Evolutionary conservation across 2,113 vertebrate genomes (phyloP).

Genomic region (Ictalurus furcatus): DNA sequence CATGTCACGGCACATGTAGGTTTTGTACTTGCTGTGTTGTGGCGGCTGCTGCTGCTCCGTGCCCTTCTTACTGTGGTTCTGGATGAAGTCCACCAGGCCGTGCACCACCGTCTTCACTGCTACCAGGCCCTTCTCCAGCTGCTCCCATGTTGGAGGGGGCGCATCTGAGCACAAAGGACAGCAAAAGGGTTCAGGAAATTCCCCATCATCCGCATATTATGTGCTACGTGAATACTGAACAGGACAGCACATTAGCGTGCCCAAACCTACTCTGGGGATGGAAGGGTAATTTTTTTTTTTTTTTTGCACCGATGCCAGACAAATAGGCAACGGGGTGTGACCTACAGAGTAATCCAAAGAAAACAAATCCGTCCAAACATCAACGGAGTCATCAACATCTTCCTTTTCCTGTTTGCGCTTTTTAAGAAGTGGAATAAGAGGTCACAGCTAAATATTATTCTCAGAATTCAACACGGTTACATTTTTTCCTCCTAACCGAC

Average conservation of each 20-base stretch:
- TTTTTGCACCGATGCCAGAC: not conserved
- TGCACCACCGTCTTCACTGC: conserved; percentile 97
- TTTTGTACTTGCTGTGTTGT: conserved; percentile 99
- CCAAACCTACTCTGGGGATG: not conserved
- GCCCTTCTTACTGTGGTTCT: conserved; percentile 99
- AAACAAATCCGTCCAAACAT: not conserved
- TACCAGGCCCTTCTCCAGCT: conserved; percentile 94
- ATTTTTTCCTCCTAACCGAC: not conserved
- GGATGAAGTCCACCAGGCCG: conserved; percentile 96
- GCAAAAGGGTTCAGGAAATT: not conserved
- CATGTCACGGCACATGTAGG: conserved; percentile 99
- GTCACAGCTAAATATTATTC: too few species aligned
- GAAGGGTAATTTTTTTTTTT: not conserved
- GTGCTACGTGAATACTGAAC: not conserved
- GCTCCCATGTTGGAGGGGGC: conserved; percentile 95
- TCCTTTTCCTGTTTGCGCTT: not conserved
- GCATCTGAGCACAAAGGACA: conserved; percentile 77
- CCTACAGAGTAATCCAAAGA: not conserved
- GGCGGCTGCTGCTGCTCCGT: conserved; percentile 96
- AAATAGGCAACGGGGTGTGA: not conserved
- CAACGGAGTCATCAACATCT: not conserved
- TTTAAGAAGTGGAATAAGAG: not conserved
- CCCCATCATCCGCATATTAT: too few species aligned
- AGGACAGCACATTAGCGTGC: not conserved
- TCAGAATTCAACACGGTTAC: not conserved